Base-by-base conservation (phyloP, 1,140 invertebrate species). In the Hormaphis cornu region DNA sequence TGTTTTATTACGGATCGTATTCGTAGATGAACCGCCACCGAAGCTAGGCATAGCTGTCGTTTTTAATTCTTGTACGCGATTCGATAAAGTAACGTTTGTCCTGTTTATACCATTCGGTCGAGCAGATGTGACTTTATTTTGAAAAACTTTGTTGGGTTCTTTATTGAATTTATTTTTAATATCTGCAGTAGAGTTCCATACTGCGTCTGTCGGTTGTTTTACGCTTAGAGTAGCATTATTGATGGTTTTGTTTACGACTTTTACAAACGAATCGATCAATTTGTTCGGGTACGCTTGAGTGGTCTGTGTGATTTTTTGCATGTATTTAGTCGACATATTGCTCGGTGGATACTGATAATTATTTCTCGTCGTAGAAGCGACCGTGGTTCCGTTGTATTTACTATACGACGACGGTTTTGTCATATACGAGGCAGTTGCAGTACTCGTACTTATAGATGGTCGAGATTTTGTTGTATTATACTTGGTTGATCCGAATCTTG, bases 261-360 rank as follows among this genome's bases (percentile, higher is more conserved):
- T 63, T 46, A 63, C 18, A 18, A 48, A 48, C 18, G 16, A 12
- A 5, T 63, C 42, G 14, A 46, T 33, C 18, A 46, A 22, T 20
- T 48, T 66, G 12, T 48, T 66, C n/a, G 61, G 61, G 8, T 66
- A 66, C 6, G 42, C 14, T 35, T 66, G 61, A 14, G 61, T 66
- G 18, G 61, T 66, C 16, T 50, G 44, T 20, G 61, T 35, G 8
- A 50, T 66, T 22, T 48, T 66, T 33, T 66, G 61, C 61, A 48
- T 35, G 16, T 66, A 66, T 24, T 48, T 66, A n/a, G 61, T 66
- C 10, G 61, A 66, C 61, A 66, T 66, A 9, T 66, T 48, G 16
- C 61, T 66, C n/a, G 61, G 61, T 35, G 61, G 61, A 22, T 66
- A 66, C 0, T 66, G 61, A 10, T 66, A 66, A 8, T 66, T 66